phyloP scores from a whole-genome alignment of 2,113 vertebrate species.

The Melospiza melodia region DNA sequence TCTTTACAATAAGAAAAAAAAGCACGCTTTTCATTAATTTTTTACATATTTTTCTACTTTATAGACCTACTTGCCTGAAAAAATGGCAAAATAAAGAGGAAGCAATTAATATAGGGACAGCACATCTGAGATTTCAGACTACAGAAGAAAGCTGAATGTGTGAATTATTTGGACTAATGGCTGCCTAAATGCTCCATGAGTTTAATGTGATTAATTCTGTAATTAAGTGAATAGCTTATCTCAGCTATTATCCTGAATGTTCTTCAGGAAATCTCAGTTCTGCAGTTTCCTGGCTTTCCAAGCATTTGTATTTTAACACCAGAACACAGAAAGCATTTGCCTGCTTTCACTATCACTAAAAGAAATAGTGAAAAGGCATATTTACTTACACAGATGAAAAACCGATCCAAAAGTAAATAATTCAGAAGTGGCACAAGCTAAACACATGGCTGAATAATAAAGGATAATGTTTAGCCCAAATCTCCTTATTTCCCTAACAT shows the following conservation, averaged over 20 bases:
- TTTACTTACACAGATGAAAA: not conserved
- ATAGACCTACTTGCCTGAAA: not conserved
- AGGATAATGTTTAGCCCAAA: not conserved
- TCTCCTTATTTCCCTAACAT: not conserved
- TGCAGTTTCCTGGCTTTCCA: not conserved
- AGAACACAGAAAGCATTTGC: not conserved
- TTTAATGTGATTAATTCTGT: not conserved
- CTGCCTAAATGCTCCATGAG: not conserved
- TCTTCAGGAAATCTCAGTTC: not conserved
- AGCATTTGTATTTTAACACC: not conserved
- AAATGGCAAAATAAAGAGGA: not conserved
- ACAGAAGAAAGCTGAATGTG: not conserved
- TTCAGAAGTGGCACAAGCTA: not conserved
- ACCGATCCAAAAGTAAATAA: not conserved
- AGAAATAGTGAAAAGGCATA: fast-evolving
- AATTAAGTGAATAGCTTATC: not conserved
- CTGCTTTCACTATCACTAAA: not conserved
- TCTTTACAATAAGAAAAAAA: not conserved
- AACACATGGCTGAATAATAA: not conserved
- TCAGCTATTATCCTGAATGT: not conserved
- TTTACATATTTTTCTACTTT: not conserved
- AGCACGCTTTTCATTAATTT: not conserved
- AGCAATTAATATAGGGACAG: not conserved
- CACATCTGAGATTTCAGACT: not conserved
- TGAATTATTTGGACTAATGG: not conserved